Evolutionary conservation across 2,797 vertebrate species (phyloP).

Genomic region (Hemitrygon akajei): DNA sequence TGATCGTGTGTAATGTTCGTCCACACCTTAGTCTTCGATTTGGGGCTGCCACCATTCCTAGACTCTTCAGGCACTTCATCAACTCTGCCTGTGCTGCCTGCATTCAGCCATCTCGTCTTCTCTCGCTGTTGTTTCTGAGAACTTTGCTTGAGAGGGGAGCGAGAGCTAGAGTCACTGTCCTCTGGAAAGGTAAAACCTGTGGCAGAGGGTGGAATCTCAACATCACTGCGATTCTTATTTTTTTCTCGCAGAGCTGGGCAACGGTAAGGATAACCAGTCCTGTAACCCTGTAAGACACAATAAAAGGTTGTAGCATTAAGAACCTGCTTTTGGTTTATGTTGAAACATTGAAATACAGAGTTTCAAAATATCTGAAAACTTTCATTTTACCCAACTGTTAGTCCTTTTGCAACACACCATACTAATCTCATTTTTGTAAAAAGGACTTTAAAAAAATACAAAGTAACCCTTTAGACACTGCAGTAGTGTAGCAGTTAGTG

Average conservation of each 20-base stretch:
- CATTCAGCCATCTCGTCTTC: constrained; percentile 94
- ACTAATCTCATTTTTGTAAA: neutral
- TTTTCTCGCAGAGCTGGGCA: constrained; percentile 94
- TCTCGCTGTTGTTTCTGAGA: constrained; percentile 98
- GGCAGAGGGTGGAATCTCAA: constrained; percentile 77
- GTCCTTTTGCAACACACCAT: neutral
- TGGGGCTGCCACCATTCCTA: constrained; percentile 91
- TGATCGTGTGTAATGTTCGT: constrained; percentile 99
- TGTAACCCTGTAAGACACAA: constrained; percentile 72
- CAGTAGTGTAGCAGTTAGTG: no score
- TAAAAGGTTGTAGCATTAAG: no score
- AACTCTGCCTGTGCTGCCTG: constrained; percentile 78
- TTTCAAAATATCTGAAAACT: neutral
- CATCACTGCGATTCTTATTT: constrained; percentile 91
- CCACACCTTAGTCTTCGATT: constrained; percentile 99
- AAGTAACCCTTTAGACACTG: no score
- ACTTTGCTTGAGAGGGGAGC: constrained; percentile 98
- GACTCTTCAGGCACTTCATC: constrained; percentile 88
- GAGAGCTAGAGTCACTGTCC: constrained; percentile 87
- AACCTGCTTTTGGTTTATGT: neutral
- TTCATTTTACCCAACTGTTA: neutral
- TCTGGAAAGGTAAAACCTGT: constrained; percentile 82
- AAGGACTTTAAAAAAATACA: no score
- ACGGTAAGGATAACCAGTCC: constrained; percentile 93
- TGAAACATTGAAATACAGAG: neutral